Conservation (phyloP, 2,888 invertebrate genomes). For the Nowickia ferox region DNA sequence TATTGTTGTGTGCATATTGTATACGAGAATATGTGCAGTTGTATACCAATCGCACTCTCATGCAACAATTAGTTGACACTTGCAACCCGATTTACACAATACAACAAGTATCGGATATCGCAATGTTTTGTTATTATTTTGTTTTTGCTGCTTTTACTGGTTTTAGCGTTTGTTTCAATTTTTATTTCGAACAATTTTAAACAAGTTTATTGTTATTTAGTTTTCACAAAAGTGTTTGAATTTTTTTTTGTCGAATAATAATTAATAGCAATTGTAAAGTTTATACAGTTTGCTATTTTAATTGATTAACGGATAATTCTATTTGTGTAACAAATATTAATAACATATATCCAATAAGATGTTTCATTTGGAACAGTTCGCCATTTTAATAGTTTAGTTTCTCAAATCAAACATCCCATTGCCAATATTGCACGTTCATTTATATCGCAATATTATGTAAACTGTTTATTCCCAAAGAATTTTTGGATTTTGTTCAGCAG, state of each 20-base stretch:
- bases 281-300: conserved; percentile 14
- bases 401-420: too few relatives aligned
- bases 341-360: too few relatives aligned
- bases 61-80: conserved; percentile 46
- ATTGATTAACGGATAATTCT: too few relatives aligned
- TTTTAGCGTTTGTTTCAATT: neutral
- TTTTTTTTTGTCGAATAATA: neutral
- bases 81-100: conserved; percentile 32
- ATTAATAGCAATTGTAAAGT: neutral
- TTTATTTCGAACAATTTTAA: neutral
- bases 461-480: too few relatives aligned
- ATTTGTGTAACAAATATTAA: too few relatives aligned
- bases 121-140: neutral
- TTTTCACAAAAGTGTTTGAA: neutral
- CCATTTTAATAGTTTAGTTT: too few relatives aligned
- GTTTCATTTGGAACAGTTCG: too few relatives aligned
- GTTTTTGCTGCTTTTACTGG: neutral
- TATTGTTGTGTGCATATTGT: conserved; percentile 46
- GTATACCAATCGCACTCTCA: neutral
- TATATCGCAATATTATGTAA: too few relatives aligned
- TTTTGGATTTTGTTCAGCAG: too few relatives aligned
- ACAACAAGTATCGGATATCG: conserved; percentile 17
- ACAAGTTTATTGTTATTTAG: neutral
- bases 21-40: conserved; percentile 30
- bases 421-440: too few relatives aligned